phyloP scores from a whole-genome alignment of 2,888 invertebrate species.

The Thecophora atra region DNA sequence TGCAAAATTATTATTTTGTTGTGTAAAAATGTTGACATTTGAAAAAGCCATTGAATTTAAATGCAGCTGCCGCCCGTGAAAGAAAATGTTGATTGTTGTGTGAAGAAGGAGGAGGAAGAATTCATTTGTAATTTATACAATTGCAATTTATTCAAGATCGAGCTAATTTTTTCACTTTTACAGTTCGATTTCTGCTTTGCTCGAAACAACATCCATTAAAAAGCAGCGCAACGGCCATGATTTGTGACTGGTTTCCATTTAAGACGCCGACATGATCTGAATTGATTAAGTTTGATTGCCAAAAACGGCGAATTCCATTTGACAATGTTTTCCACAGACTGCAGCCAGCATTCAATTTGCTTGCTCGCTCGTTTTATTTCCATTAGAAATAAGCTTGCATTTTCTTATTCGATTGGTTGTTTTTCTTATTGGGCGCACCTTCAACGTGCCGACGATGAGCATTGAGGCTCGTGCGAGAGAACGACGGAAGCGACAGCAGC shows the following conservation, averaged over 20 bases:
- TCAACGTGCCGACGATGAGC: conserved; percentile 1
- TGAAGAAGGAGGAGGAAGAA: too few species aligned
- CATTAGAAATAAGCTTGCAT: not conserved
- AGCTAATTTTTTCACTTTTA: too few species aligned
- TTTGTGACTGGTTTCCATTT: not conserved
- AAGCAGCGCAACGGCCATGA: not conserved
- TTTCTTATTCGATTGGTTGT: not conserved
- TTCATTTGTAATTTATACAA: too few species aligned
- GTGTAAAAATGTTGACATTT: not conserved
- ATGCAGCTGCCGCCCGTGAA: too few species aligned
- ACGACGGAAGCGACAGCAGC: too few species aligned
- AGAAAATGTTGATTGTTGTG: too few species aligned
- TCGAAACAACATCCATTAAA: not conserved
- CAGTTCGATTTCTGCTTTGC: too few species aligned
- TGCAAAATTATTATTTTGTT: not conserved
- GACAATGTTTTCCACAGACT: conserved; percentile 6
- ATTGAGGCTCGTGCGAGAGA: too few species aligned
- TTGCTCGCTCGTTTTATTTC: conserved; percentile 10
- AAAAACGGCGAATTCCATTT: conserved; percentile 12
- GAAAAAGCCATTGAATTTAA: too few species aligned
- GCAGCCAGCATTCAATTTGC: not conserved
- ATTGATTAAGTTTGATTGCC: conserved; percentile 9
- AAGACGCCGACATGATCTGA: not conserved
- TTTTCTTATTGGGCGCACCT: not conserved
- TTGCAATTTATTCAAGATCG: too few species aligned